Percentiles rank a stretch among this genome's conserved stretches.
Evolutionary conservation across 1,140 invertebrate genomes (phyloP).

Genomic region (Sinonovacula constricta): DNA sequence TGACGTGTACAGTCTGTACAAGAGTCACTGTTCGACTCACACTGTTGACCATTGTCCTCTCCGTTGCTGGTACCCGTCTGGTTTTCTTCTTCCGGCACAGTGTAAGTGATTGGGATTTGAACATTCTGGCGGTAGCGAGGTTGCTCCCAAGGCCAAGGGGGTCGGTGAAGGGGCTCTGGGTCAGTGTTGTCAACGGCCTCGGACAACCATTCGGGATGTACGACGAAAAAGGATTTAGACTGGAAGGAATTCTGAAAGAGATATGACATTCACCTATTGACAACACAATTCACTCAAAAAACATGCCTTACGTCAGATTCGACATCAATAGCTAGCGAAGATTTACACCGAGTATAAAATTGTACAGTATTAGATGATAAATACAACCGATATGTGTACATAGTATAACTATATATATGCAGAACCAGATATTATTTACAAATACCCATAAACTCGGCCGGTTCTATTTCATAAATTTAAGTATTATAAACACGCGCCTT

Average conservation of each 20-base stretch:
- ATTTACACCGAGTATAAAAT: too few species aligned
- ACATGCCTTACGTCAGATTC: too few species aligned
- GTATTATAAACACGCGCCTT: too few species aligned
- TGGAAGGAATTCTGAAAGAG: slow-evolving; percentile 56
- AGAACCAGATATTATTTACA: too few species aligned
- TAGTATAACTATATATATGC: too few species aligned
- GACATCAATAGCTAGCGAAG: too few species aligned
- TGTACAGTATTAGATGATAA: too few species aligned
- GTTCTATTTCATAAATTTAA: too few species aligned
- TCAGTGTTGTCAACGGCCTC: slow-evolving; percentile 49
- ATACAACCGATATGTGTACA: too few species aligned
- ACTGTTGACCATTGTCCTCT: not conserved
- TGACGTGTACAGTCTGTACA: not conserved
- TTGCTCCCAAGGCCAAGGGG: slow-evolving; percentile 66
- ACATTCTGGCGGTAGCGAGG: slow-evolving; percentile 62
- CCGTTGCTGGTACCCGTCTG: not conserved
- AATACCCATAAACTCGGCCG: too few species aligned
- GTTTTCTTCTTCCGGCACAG: not conserved
- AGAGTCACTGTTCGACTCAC: not conserved
- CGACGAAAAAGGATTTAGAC: slow-evolving; percentile 57
- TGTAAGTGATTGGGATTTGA: slow-evolving; percentile 44
- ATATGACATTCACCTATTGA: too few species aligned
- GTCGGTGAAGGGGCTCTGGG: slow-evolving; percentile 55
- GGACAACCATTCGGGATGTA: slow-evolving; percentile 62
- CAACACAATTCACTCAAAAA: too few species aligned